Evolutionary conservation across 2,888 invertebrate genomes (phyloP), one percentile per base, ranked within the genome.

Genomic region (Desoria tigrina): DNA sequence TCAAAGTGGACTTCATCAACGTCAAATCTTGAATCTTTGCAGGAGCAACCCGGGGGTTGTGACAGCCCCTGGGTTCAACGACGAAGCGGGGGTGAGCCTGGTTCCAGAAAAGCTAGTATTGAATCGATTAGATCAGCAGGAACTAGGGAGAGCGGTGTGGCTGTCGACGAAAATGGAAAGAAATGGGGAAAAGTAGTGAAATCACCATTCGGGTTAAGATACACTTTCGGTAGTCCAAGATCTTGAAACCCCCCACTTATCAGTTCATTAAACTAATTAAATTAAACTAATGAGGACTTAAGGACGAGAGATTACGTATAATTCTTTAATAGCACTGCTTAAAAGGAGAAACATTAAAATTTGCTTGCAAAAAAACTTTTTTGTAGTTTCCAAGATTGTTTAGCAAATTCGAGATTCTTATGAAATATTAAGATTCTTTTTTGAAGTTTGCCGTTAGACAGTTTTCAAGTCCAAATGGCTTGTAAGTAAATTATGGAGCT

Each of bases 111-210:
- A 42, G 24, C 42, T 16, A 42, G 60, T 21, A 42, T 23, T 6
- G 57, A 57, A 42, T 57, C 57, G 3, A n/a, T 55, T 18, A 6
- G 37, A n/a, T 32, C 59, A 4, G 54, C 51, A 2, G 56, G 53
- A 37, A 69, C 58, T 45, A 53, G 65, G 27, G 61, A 61, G 23
- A 61, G 63, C 7, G 61, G 59, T 26, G 61, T 60, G 2, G 60
- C 67, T 18, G 18, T 51, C 42, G 61, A 67, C 27, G 66, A 68
- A 18, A 70, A 70, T 49, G 62, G 69, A 39, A 75, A 74, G 50
- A 74, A 76, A 42, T 76, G 76, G 76, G 76, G 76, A 1, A 72
- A 73, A 50, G 71, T 74, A 61, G 74, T 76, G 4, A 76, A 76
- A 64, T 73, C 76, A 14, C 76, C 76, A 2, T 76, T 76, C 70